Base-by-base conservation (phyloP, 2,113 vertebrate species). In the Motacilla alba region DNA sequence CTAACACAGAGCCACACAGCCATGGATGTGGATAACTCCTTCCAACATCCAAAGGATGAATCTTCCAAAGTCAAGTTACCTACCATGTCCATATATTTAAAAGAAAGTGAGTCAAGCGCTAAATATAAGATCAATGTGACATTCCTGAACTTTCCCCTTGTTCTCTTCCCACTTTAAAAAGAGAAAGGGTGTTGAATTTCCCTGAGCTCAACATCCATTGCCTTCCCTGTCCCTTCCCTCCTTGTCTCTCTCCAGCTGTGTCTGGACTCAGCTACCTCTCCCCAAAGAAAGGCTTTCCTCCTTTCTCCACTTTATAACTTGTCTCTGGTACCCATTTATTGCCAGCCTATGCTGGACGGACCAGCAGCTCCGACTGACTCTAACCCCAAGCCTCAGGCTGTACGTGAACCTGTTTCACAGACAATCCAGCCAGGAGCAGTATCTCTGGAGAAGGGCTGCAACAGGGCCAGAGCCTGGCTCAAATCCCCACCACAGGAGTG, bases 221-320 rank as follows among this genome's bases (percentile, higher is more conserved):
- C 39, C 4, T 44, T 31, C 21, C 27, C 44, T 41, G 24, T 26
- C 27, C 35, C 6, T 41, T 72, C 43, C 16, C 15, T 73, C 66
- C 20, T 49, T 52, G 27, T 10, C 43, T 46, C 31, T n/a, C 30
- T 49, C 46, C 64, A 44, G 33, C 28, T 68, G 68, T 50, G 26
- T 31, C n/a, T 31, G 30, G 46, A 17, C n/a, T 74, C 1, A 0
- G 4, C 56, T 13, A 13, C 3, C 37, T 30, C 60, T 84, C 9
- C 39, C 44, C 26, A 10, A 4, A 20, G 2, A 0, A 66, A 58
- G 56, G 10, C 47, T 66, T 43, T 0, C 0, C 30, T 26, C 26
- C 13, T 46, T 46, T 78, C 52, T 52, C n/a, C 11, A 6, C 52
- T 70, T 53, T 1, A 19, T 13, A 27, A 53, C 46, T 27, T 6